Conservation (phyloP, 2,888 invertebrate genomes). For the Ophion slaviceki region DNA sequence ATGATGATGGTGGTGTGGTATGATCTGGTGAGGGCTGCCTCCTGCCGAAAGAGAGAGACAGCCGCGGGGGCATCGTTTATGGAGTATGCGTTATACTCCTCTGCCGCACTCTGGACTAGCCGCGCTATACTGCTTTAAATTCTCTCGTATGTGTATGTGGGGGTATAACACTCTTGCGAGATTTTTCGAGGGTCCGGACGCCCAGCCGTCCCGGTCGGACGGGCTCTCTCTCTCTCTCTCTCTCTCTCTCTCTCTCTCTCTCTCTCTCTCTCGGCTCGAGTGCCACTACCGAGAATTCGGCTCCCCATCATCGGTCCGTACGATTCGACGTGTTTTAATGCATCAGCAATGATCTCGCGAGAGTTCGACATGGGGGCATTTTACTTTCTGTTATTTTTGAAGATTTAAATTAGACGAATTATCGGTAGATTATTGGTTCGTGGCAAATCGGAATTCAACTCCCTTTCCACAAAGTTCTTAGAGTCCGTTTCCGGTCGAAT, state of each 20-base stretch:
- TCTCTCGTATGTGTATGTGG: background rate
- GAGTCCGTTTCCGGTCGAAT: too few species aligned
- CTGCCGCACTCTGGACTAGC: slow-evolving; percentile 37
- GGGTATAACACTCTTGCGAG: slow-evolving; percentile 59
- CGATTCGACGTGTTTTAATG: background rate
- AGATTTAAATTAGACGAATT: too few species aligned
- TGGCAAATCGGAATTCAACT: too few species aligned
- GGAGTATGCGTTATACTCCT: slow-evolving; percentile 37
- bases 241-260: slow-evolving; percentile 13
- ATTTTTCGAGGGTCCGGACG: slow-evolving; percentile 62
- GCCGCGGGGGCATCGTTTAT: slow-evolving; percentile 38
- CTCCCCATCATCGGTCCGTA: slow-evolving; percentile 24
- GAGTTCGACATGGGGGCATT: background rate
- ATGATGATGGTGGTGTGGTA: slow-evolving; percentile 65
- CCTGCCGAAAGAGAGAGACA: slow-evolving; percentile 40
- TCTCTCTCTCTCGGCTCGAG: background rate
- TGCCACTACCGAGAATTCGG: slow-evolving; percentile 39
- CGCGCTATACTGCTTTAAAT: slow-evolving; percentile 42
- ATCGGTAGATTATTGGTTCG: too few species aligned
- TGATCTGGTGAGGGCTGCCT: slow-evolving; percentile 52
- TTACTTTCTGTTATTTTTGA: too few species aligned
- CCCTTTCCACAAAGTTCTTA: too few species aligned
- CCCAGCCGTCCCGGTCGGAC: slow-evolving; percentile 30
- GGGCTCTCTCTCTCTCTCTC: slow-evolving; percentile 21
- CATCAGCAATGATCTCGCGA: background rate